Conservation (phyloP, 2,888 invertebrate genomes). For the Loripinus fragilis region DNA sequence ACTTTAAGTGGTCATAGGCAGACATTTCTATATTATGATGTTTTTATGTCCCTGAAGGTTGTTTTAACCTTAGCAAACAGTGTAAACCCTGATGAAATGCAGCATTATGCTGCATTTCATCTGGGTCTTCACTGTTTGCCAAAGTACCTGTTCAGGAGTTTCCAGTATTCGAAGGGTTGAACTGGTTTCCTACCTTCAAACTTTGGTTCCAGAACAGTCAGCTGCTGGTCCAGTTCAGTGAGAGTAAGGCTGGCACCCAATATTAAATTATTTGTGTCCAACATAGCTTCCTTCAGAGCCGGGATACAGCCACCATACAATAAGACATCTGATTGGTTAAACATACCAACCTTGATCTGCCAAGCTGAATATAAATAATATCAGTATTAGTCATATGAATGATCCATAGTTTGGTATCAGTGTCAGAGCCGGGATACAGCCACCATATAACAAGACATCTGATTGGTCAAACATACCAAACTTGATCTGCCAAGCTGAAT, state of each 20-base stretch:
- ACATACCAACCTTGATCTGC: conserved; percentile 92
- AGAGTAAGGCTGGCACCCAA: conserved; percentile 92
- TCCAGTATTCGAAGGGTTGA: no score
- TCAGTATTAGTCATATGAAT: no score
- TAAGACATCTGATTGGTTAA: conserved; percentile 88
- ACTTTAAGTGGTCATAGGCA: no score
- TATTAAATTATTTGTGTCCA: conserved; percentile 86
- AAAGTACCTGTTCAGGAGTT: no score
- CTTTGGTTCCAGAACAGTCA: conserved; percentile 25
- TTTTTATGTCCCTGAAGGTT: no score
- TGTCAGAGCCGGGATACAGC: conserved; percentile 88
- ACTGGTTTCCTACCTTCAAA: conserved; percentile 14
- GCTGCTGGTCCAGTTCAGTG: conserved; percentile 83
- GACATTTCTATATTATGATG: no score
- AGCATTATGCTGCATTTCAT: no score
- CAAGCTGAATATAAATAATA: conserved; percentile 85
- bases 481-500: conserved; percentile 90
- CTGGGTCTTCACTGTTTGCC: no score
- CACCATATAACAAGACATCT: conserved; percentile 89
- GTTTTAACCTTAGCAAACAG: no score
- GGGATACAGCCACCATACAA: conserved; percentile 88
- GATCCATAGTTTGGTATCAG: no score
- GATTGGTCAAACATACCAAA: conserved; percentile 89
- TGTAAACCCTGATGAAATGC: no score
- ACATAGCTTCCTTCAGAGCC: conserved; percentile 87